phyloP scores from a whole-genome alignment of 2,797 vertebrate species.

The Sebastolobus alascanus region DNA sequence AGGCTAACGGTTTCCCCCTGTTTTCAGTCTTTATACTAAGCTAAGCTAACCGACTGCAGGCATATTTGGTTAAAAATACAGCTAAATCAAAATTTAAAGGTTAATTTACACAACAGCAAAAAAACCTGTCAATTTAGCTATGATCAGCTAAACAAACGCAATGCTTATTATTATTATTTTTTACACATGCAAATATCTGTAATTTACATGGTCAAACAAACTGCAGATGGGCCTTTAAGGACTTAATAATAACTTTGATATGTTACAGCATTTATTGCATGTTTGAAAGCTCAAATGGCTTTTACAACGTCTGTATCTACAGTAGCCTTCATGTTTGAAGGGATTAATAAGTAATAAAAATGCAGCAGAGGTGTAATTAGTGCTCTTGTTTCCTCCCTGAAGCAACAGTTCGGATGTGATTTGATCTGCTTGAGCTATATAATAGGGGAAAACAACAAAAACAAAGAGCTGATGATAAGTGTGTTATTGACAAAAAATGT shows the following conservation, averaged over 20 bases:
- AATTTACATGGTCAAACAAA: neutral
- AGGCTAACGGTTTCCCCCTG: too few species aligned
- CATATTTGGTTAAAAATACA: neutral
- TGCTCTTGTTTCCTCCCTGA: constrained; percentile 32
- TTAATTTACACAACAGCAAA: neutral
- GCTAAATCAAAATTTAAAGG: neutral
- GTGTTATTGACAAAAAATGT: constrained; percentile 29
- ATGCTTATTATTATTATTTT: neutral
- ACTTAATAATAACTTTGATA: constrained; percentile 22
- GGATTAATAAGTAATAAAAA: constrained; percentile 48
- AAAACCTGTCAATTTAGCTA: neutral
- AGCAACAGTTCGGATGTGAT: constrained; percentile 45
- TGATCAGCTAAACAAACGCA: neutral
- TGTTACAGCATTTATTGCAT: neutral
- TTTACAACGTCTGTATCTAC: neutral
- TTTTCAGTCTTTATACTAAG: constrained; percentile 1
- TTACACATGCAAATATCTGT: constrained; percentile 3
- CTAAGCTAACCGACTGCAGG: neutral
- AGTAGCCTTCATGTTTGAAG: constrained; percentile 11
- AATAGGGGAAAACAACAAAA: constrained; percentile 2
- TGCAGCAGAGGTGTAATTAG: constrained; percentile 48
- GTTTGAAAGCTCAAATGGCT: neutral
- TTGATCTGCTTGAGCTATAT: constrained; percentile 30
- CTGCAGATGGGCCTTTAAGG: neutral
- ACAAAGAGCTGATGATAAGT: constrained; percentile 16